Conservation (phyloP, 92 coral and sea anemone species). For the Epizoanthus stellaris region DNA sequence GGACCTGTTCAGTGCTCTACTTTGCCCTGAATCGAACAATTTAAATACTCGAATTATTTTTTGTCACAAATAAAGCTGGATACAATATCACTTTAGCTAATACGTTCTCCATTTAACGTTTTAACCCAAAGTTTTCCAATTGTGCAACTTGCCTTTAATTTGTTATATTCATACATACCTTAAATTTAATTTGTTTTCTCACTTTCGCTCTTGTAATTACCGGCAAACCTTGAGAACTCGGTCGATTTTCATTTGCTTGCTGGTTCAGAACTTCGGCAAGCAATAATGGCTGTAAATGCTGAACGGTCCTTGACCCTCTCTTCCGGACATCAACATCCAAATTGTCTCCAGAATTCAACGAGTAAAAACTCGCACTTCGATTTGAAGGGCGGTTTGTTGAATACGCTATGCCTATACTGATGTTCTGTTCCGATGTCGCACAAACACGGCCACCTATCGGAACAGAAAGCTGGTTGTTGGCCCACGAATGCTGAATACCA, state of each 20-base stretch:
- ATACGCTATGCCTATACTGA: slow-evolving; percentile 9
- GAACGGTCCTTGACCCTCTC: not conserved
- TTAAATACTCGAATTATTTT: no score
- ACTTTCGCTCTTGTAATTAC: slow-evolving; percentile 24
- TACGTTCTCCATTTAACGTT: not conserved
- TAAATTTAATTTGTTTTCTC: not conserved
- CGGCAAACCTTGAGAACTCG: slow-evolving; percentile 8
- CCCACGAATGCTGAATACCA: not conserved
- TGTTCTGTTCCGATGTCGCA: slow-evolving; percentile 18
- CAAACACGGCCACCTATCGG: not conserved
- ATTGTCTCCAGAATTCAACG: not conserved
- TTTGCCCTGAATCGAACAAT: no score
- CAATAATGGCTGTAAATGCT: slow-evolving; percentile 14
- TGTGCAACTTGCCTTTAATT: not conserved
- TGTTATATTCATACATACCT: not conserved
- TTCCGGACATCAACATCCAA: not conserved
- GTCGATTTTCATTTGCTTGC: slow-evolving; percentile 13
- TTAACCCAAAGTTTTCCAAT: not conserved
- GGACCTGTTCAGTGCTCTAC: no score
- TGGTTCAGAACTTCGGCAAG: slow-evolving; percentile 8
- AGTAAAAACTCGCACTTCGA: slow-evolving; percentile 2
- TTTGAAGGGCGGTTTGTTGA: slow-evolving; percentile 14
- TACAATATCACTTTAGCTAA: no score
- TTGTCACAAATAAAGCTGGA: no score
- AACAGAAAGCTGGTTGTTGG: not conserved